Evolutionary conservation across 92 coral and sea anemone genomes (phyloP).

Genomic region (Isaurus tuberculatus): DNA sequence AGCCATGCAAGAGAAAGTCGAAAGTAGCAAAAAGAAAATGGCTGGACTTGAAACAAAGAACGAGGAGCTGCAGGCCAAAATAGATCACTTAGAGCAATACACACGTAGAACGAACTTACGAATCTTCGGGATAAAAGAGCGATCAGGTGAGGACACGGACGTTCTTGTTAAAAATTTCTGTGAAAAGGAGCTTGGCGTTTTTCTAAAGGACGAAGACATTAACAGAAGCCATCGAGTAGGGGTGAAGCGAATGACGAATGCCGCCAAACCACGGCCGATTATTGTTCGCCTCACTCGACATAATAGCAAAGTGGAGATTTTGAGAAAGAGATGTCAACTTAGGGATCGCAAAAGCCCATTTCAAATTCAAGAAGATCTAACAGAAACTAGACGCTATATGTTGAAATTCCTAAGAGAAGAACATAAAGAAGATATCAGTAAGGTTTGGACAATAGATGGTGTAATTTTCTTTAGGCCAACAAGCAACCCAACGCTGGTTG

Average conservation of each 20-base stretch:
- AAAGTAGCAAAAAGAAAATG: conserved; percentile 1
- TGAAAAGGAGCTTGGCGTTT: conserved; percentile 13
- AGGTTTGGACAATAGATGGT: too few relatives aligned
- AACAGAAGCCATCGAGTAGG: conserved; percentile 18
- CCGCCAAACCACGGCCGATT: background rate
- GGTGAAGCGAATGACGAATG: background rate
- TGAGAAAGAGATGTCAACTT: conserved; percentile 6
- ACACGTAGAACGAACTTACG: conserved; percentile 33
- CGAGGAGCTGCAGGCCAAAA: background rate
- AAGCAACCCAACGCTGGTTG: conserved; percentile 7
- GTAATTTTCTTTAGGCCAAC: too few relatives aligned
- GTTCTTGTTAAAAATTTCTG: conserved; percentile 8
- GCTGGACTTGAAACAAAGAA: conserved; percentile 1
- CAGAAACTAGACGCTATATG: conserved; percentile 7
- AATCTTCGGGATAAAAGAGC: conserved; percentile 22
- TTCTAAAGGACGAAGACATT: conserved; percentile 3
- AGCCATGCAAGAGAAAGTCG: too few relatives aligned
- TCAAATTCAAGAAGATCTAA: conserved; percentile 27
- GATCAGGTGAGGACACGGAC: too few relatives aligned
- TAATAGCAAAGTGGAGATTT: conserved; percentile 2
- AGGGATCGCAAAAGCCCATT: background rate
- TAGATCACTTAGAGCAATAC: conserved; percentile 15
- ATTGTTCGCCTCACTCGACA: conserved; percentile 5
- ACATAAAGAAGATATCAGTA: background rate
- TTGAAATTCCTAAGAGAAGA: conserved; percentile 22